These are phyloP conservation scores for Lutra lutra DNA, from an alignment of 2,797 vertebrate species.

Conservation along the genomic window DNA sequence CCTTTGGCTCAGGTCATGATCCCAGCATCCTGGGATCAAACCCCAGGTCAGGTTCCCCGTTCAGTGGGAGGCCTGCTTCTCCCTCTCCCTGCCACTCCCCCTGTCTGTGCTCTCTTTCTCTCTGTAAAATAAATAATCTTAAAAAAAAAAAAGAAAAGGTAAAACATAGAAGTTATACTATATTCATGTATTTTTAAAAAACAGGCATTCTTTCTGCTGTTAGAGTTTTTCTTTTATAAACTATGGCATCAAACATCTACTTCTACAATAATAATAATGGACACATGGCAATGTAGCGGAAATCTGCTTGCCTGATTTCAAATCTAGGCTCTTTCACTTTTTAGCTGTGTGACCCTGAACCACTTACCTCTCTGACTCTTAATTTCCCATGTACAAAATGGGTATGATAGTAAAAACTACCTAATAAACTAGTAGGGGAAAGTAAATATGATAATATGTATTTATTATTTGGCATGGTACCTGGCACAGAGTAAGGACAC, in stretches of 20 bases:
- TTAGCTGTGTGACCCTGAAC: not conserved
- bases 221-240: slow-evolving; percentile 30
- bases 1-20: not conserved
- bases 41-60: too few relatives aligned
- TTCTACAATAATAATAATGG: not conserved
- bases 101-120: not conserved
- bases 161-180: not conserved
- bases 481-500: not conserved
- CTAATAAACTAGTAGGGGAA: not conserved
- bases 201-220: not conserved
- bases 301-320: slow-evolving; percentile 7
- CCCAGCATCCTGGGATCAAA: not conserved
- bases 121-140: not conserved
- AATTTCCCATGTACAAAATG: slow-evolving; percentile 4
- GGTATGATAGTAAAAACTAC: not conserved
- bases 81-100: not conserved
- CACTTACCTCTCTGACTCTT: not conserved
- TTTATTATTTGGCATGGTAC: not conserved
- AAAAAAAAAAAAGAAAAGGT: not conserved
- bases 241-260: not conserved
- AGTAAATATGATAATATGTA: not conserved
- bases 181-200: slow-evolving; percentile 35
- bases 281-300: not conserved
- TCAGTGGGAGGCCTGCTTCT: not conserved
- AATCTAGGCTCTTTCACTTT: slow-evolving; percentile 32